A percentile compares a stretch with the other conserved stretches of the same genome.
Conservation (phyloP, 2,113 vertebrate genomes). For the rabbit (Oryctolagus cuniculus) region DNA sequence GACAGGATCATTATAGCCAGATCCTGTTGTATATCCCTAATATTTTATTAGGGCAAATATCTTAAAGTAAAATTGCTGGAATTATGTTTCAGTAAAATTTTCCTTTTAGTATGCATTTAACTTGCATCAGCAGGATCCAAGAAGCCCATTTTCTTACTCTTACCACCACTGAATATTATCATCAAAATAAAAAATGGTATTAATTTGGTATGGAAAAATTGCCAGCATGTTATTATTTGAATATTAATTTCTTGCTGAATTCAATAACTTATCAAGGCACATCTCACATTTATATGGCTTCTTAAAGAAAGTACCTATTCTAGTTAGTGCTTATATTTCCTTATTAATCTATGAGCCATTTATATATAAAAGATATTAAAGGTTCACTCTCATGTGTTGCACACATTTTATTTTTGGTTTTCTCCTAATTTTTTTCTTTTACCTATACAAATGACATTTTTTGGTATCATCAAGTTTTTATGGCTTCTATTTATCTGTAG, state of each 20-base stretch:
- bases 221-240: neutral
- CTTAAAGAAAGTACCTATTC: neutral
- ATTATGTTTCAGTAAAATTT: conserved; percentile 47
- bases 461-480: neutral
- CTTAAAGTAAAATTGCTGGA: conserved; percentile 6
- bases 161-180: neutral
- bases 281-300: neutral
- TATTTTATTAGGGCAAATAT: conserved; percentile 24
- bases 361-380: neutral
- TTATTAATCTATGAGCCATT: neutral
- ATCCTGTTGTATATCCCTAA: neutral
- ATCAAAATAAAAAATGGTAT: neutral
- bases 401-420: conserved; percentile 9
- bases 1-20: neutral
- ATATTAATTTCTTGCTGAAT: conserved; percentile 9
- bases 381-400: neutral
- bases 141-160: neutral
- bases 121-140: neutral
- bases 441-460: neutral
- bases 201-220: neutral
- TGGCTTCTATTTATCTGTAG: neutral
- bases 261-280: neutral
- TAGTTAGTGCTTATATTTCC: conserved; percentile 23
- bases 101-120: neutral
- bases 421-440: conserved; percentile 2